Conservation (phyloP, 2,888 invertebrate species). For the Aphidius colemani region DNA sequence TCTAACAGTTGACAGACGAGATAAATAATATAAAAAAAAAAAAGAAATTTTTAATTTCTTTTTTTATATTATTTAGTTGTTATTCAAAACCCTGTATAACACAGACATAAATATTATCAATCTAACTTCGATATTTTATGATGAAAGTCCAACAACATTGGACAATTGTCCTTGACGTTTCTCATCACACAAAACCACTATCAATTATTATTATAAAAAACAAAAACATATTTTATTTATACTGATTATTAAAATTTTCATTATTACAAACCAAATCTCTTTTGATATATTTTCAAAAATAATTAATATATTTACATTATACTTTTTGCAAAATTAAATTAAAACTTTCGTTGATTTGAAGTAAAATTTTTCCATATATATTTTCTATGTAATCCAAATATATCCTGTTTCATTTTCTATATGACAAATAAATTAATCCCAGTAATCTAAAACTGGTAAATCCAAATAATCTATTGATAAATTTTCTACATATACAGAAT, state of each 20-base stretch:
- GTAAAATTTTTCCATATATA: too few species aligned
- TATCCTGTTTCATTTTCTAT: not conserved
- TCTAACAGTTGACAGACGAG: slow-evolving; percentile 11
- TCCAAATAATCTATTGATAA: slow-evolving; percentile 20
- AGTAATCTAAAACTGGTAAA: slow-evolving; percentile 39
- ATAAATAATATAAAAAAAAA: not conserved
- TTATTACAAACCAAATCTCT: too few species aligned
- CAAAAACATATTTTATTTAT: too few species aligned
- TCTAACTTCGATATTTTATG: not conserved
- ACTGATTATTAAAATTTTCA: too few species aligned
- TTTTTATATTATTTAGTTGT: not conserved
- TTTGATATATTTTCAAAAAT: too few species aligned
- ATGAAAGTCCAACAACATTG: too few species aligned
- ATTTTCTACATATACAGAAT: too few species aligned
- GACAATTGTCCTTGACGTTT: not conserved
- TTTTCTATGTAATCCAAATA: not conserved
- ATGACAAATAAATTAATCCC: not conserved
- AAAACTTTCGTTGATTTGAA: too few species aligned
- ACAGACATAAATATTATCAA: not conserved
- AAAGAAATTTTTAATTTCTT: not conserved
- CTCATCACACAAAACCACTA: not conserved
- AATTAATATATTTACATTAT: too few species aligned
- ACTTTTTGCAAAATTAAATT: too few species aligned
- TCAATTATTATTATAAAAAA: too few species aligned
- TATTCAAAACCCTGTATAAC: not conserved